Evolutionary conservation across 2,797 vertebrate genomes (phyloP).

Genomic region (Falco concolor): DNA sequence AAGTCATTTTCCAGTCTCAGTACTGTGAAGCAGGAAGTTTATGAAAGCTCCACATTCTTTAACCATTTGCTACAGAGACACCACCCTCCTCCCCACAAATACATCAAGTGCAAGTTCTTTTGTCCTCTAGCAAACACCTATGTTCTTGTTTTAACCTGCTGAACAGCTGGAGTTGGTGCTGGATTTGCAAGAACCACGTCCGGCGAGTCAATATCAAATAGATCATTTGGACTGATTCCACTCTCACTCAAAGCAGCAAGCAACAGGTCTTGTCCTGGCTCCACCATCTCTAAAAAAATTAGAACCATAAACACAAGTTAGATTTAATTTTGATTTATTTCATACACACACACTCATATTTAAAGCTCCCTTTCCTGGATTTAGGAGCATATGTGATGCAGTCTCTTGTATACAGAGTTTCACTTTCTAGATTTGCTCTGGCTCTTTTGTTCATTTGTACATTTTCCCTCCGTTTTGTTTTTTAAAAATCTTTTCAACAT

Average conservation of each 20-base stretch:
- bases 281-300: constrained; percentile 84
- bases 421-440: not conserved
- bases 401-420: not conserved
- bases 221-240: constrained; percentile 96
- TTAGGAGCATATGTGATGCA: not conserved
- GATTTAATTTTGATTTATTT: not conserved
- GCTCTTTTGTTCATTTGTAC: not conserved
- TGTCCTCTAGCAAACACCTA: not conserved
- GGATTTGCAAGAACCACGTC: constrained; percentile 78
- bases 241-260: constrained; percentile 98
- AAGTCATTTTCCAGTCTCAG: not conserved
- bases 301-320: not conserved
- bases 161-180: constrained; percentile 77
- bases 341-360: not conserved
- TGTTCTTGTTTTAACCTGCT: constrained; percentile 80
- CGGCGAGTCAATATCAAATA: constrained; percentile 90
- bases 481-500: not conserved
- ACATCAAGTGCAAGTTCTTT: not conserved
- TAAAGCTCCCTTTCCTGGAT: not conserved
- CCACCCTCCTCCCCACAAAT: not conserved
- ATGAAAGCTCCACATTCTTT: not conserved
- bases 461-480: not conserved
- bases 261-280: constrained; percentile 97
- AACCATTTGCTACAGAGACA: not conserved
- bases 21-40: not conserved